phyloP scores from a whole-genome alignment of 2,113 vertebrate genomes.

The Anguilla japonica region DNA sequence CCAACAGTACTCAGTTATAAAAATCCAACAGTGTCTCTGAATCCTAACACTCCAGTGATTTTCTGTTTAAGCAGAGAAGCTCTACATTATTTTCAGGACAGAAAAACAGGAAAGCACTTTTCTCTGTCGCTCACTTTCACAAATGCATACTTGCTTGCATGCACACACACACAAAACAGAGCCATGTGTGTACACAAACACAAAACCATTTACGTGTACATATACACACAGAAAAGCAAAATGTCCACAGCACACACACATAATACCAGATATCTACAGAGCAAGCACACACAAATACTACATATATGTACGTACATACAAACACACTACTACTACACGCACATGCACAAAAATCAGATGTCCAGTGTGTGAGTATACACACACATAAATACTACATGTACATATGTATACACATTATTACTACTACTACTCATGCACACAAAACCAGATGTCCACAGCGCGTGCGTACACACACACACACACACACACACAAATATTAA shows the following conservation, averaged over 20 bases:
- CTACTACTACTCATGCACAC: background rate
- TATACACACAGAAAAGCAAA: too few relatives aligned
- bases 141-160: conserved; percentile 21
- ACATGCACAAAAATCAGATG: too few relatives aligned
- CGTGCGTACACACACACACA: background rate
- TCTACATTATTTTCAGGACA: background rate
- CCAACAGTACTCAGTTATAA: background rate
- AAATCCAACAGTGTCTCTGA: too few relatives aligned
- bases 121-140: background rate
- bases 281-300: conserved; percentile 1
- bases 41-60: background rate
- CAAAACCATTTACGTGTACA: too few relatives aligned
- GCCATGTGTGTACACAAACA: too few relatives aligned
- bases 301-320: too few relatives aligned
- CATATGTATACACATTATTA: background rate
- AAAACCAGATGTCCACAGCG: background rate
- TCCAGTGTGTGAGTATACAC: background rate
- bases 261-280: too few relatives aligned
- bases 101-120: background rate
- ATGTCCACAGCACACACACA: too few relatives aligned
- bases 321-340: too few relatives aligned
- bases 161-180: background rate
- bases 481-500: conserved; percentile 16
- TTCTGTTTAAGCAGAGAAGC: background rate
- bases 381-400: background rate